Base-by-base conservation (phyloP, 1,140 invertebrate species). In the Eriocheir sinensis region DNA sequence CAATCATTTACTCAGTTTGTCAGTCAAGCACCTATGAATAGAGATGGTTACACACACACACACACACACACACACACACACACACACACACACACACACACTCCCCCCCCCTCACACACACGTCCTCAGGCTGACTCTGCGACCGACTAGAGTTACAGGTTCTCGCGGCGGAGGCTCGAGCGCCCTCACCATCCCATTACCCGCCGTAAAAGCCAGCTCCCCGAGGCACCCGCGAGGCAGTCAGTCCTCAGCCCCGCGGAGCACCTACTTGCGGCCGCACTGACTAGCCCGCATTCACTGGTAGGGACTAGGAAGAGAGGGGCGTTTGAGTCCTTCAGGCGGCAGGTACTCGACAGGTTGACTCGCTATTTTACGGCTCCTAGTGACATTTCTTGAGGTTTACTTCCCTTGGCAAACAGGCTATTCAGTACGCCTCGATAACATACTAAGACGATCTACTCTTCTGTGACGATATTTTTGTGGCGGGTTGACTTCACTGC, bases 41-140 rank as follows among this genome's bases (percentile, higher is more conserved):
- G n/a, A n/a, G n/a, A n/a, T n/a, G n/a, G n/a, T n/a, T n/a, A 72
- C 60, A 72, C 60, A 72, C 60, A 60, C 53, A 60, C 53, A 60
- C 53, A 60, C 36, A 17, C 36, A 40, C 2, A 12, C 41, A 40
- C 38, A 88, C 85, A 88, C 85, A 88, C 85, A 88, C 38, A 88
- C 85, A 88, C 38, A 88, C 85, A 88, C 38, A 88, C 85, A 88
- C 38, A 88, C 85, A 40, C 38, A 88, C 85, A 88, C 38, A 88
- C 85, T 40, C 38, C 38, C 85, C 38, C 38, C 38, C 36, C 38
- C 85, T 40, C 85, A 88, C 38, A 88, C 85, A 88, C 38, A 88
- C 40, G 30, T 41, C 38, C 40, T 15, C 34, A 85, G 34, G 81
- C 38, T 85, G 17, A 34, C 60, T 72, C 60, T 72, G 60, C n/a